Percentiles rank a stretch among this genome's conserved stretches.
Conservation (phyloP, 2,888 invertebrate species). For the Eupithecia tripunctaria region DNA sequence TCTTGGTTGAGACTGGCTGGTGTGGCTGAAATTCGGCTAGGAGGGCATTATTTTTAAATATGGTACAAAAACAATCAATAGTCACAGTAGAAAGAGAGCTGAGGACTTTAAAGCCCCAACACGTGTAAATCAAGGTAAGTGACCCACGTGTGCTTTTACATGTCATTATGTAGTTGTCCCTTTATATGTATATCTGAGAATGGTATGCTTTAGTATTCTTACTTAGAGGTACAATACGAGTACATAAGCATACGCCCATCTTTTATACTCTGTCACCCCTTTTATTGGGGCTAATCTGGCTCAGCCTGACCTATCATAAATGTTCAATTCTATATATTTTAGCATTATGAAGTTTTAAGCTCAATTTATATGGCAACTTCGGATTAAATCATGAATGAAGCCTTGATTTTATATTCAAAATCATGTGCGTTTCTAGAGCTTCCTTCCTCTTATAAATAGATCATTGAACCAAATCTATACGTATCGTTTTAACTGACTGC, state of each 20-base stretch:
- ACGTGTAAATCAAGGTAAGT: background rate
- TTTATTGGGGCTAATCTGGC: constrained; percentile 38
- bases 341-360: constrained; percentile 19
- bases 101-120: background rate
- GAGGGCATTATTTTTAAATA: too few species aligned
- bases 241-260: constrained; percentile 10
- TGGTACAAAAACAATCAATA: too few species aligned
- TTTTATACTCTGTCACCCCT: constrained; percentile 17
- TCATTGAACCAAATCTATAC: background rate
- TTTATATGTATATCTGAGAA: background rate
- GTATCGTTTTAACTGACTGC: background rate
- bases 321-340: constrained; percentile 26
- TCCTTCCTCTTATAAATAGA: background rate
- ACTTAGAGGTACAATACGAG: too few species aligned
- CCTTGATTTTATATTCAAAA: constrained; percentile 15
- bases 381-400: constrained; percentile 4
- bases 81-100: background rate
- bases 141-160: background rate
- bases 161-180: background rate
- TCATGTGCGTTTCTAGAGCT: background rate
- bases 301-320: constrained; percentile 9
- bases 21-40: too few species aligned
- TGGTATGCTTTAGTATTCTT: background rate
- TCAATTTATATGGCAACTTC: constrained; percentile 12
- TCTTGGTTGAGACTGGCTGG: too few species aligned